Conservation (phyloP, 2,113 vertebrate species). For the Puffinus mauretanicus region DNA sequence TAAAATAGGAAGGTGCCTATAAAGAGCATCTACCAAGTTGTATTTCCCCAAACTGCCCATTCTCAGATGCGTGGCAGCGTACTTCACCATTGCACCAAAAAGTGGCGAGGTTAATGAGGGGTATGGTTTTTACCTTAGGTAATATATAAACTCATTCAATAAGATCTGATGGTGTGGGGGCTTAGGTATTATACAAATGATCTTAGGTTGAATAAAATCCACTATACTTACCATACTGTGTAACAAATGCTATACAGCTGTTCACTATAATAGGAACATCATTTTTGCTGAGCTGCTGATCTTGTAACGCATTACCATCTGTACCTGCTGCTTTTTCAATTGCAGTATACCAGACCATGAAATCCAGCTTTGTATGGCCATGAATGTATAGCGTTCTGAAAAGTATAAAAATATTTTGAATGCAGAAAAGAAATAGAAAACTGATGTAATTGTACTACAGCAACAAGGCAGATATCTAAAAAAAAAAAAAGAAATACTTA, state of each 20-base stretch:
- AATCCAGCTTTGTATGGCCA: constrained; percentile 87
- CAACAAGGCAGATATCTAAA: neutral
- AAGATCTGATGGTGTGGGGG: neutral
- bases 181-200: neutral
- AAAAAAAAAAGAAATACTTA: neutral
- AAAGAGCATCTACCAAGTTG: neutral
- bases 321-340: constrained; percentile 92
- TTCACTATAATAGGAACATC: constrained; percentile 92
- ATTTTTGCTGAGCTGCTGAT: constrained; percentile 96
- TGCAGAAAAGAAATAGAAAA: neutral
- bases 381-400: constrained; percentile 91
- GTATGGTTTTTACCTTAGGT: neutral
- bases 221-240: constrained; percentile 88
- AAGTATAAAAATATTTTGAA: constrained; percentile 64
- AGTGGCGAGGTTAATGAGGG: rapidly evolving
- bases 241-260: constrained; percentile 97
- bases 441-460: neutral
- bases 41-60: neutral
- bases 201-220: constrained; percentile 40
- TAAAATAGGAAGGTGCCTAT: neutral
- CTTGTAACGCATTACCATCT: constrained; percentile 86
- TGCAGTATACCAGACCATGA: constrained; percentile 88
- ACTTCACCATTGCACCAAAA: neutral
- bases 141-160: neutral
- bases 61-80: neutral